A percentile compares a stretch with the other conserved stretches of the same genome.
Conservation (phyloP, 2,113 vertebrate species). For the Chaetodon auriga region DNA sequence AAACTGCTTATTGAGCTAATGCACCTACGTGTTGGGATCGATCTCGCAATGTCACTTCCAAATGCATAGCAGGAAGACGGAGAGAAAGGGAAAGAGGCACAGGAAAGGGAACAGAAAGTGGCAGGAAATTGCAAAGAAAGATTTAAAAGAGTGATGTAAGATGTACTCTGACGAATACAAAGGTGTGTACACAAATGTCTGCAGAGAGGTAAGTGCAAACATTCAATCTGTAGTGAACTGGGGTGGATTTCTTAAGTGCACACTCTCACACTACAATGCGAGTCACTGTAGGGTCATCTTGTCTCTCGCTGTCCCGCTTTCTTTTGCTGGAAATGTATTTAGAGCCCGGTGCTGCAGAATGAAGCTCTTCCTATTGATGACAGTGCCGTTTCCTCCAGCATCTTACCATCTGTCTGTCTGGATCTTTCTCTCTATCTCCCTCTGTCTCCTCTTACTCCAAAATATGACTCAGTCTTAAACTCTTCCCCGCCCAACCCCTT, state of each 20-base stretch:
- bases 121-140: slow-evolving; percentile 1
- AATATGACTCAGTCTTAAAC: slow-evolving; percentile 14
- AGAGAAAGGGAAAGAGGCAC: slow-evolving; percentile 12
- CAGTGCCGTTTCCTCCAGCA: background rate
- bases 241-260: background rate
- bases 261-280: background rate
- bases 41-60: slow-evolving; percentile 81
- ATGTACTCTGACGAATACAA: background rate
- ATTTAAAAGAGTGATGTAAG: background rate
- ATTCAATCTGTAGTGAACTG: background rate
- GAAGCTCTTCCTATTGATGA: slow-evolving; percentile 19
- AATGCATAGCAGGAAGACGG: slow-evolving; percentile 55
- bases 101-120: slow-evolving; percentile 3
- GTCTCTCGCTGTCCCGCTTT: background rate
- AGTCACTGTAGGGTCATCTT: background rate
- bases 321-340: slow-evolving; percentile 7
- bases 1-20: slow-evolving; percentile 86
- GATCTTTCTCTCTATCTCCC: background rate
- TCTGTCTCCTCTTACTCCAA: background rate
- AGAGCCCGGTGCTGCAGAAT: slow-evolving; percentile 15
- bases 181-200: background rate
- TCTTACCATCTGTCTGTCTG: slow-evolving; percentile 12
- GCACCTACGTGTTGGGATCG: slow-evolving; percentile 78
- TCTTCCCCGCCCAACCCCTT: background rate
- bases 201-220: background rate